A percentile compares a stretch with the other conserved stretches of the same genome.
These are phyloP conservation scores for Malaclemys terrapin DNA, from an alignment of 2,113 vertebrate genomes.

Conservation along the genomic window DNA sequence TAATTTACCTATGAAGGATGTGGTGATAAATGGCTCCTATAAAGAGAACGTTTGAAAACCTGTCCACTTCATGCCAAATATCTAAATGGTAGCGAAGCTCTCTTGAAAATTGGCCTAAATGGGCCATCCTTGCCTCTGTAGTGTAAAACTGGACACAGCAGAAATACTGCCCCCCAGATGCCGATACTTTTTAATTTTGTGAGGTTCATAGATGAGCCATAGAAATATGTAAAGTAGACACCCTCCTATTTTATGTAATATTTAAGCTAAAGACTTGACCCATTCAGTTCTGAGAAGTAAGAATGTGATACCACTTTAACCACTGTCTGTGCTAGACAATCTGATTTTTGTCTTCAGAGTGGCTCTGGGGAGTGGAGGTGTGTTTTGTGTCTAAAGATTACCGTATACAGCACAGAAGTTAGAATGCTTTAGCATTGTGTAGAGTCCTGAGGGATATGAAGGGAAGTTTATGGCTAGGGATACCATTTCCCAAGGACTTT, in stretches of 20 bases:
- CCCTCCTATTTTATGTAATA: neutral
- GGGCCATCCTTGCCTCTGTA: neutral
- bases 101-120: neutral
- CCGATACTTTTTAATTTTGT: neutral
- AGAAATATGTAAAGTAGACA: neutral
- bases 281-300: neutral
- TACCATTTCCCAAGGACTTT: neutral
- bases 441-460: neutral
- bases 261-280: neutral
- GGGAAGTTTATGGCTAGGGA: neutral
- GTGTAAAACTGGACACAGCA: neutral
- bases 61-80: neutral
- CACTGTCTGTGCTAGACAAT: neutral
- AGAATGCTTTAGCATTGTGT: neutral
- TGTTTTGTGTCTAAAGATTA: neutral
- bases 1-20: neutral
- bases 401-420: neutral
- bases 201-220: neutral
- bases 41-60: neutral
- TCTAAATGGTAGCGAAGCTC: neutral
- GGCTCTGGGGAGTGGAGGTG: neutral
- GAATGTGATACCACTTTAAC: neutral
- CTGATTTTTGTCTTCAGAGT: neutral
- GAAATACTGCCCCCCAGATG: neutral
- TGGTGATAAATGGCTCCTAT: neutral